These are phyloP conservation scores for Dorcus parallelipipedus DNA, from an alignment of 2,888 invertebrate genomes.

Conservation along the genomic window DNA sequence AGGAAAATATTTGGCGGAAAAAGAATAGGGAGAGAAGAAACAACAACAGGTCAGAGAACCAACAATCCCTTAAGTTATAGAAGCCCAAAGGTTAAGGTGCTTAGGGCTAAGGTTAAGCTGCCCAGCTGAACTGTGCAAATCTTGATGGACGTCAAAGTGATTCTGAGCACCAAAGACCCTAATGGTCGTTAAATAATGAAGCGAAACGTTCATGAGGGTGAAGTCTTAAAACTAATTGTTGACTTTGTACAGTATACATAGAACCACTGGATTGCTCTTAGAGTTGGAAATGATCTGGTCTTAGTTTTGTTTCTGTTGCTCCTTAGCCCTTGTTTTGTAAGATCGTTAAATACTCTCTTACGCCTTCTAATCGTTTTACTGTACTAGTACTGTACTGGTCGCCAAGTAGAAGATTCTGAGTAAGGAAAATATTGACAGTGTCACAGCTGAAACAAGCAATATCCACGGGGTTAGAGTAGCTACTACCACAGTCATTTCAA, in stretches of 20 bases:
- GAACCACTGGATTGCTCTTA: not conserved
- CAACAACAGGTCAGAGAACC: too few species aligned
- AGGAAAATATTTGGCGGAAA: too few species aligned
- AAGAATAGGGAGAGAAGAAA: too few species aligned
- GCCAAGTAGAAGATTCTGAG: conserved; percentile 64
- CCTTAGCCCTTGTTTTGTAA: not conserved
- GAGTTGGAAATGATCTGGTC: too few species aligned
- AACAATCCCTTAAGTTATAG: too few species aligned
- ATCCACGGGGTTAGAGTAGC: conserved; percentile 57
- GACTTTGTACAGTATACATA: not conserved
- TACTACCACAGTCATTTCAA: conserved; percentile 20
- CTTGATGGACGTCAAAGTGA: conserved; percentile 63
- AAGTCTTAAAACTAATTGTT: conserved; percentile 32
- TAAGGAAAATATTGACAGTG: conserved; percentile 61
- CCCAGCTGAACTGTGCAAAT: conserved; percentile 64
- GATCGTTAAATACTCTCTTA: conserved; percentile 37
- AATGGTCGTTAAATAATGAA: conserved; percentile 76
- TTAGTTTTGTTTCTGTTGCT: not conserved
- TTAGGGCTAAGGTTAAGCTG: conserved; percentile 40
- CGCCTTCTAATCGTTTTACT: conserved; percentile 66
- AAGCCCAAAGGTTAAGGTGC: too few species aligned
- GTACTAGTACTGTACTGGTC: conserved; percentile 77
- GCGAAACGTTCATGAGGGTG: conserved; percentile 68
- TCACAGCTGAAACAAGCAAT: conserved; percentile 59
- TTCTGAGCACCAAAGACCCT: conserved; percentile 66